Base-by-base conservation (phyloP, 2,888 invertebrate genomes). In the Ethmia dodecea region DNA sequence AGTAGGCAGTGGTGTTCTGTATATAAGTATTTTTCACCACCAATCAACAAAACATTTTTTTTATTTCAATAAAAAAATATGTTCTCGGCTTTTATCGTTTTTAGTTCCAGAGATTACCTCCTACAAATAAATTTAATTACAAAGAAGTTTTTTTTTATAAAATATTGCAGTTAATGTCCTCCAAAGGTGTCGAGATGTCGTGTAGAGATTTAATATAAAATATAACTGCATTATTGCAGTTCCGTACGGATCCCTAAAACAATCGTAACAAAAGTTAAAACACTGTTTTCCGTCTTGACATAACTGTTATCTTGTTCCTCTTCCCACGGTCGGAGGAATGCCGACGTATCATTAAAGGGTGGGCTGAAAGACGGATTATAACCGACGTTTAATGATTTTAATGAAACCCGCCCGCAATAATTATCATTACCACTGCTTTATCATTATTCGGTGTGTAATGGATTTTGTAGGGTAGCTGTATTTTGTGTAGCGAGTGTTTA, bases 231-330 rank as follows among this genome's bases (percentile, higher is more conserved):
- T n/a, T n/a, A n/a, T n/a, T n/a, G 22, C n/a, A 22, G n/a, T n/a
- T 8, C n/a, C 22, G 9, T 5, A 22, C 22, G 22, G 22, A 22
- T 3, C 22, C 8, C 22, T 22, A 22, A 69, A 66, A 62, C 55
- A 60, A 64, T 65, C 50, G 52, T 64, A 67, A 63, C 58, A 22
- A 55, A 60, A 63, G 67, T 56, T 42, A 65, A 73, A 73, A 74
- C 65, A 74, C 42, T 47, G 64, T 69, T 75, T 78, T 76, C 77
- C 79, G 66, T 67, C 71, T 72, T 75, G 72, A 71, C 73, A 65
- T 72, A 78, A 75, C 76, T 60, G 72, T 64, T 74, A 77, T 73
- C 72, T 67, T 35, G 40, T 42, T 41, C 42, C 45, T 40, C 60
- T 79, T 81, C 80, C 72, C 80, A 81, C 80, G 79, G 52, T 53